Base-by-base conservation (phyloP, 1,140 invertebrate genomes). In the Drosophila melanica region DNA sequence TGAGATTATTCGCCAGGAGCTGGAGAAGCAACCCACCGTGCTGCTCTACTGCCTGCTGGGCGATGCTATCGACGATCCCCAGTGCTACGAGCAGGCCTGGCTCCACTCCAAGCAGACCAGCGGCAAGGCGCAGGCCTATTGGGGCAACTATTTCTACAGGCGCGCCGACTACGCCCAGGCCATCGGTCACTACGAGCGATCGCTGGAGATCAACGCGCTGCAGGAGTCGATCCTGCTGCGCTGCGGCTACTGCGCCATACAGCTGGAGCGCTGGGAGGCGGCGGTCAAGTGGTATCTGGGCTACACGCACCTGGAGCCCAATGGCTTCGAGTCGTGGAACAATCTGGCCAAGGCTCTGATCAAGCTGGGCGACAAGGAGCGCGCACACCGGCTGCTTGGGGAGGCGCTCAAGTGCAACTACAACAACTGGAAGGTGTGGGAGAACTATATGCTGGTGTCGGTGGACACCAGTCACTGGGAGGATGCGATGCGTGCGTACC, bases 391-490 rank as follows among this genome's bases (percentile, higher is more conserved):
- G 55, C 95, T 96, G 16, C 91, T 98, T 0, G 95, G 96, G 76
- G 98, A 99, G 92, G 96, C 98, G 0, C 91, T 99, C 0, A 97
- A 97, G 92, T 98, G 95, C 93, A 98, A 98, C 92, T 99, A 96
- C 92, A 97, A 98, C 71, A 97, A 97, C 92, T 99, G 98, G 98
- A 96, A 97, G 94, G 94, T 99, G 0, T 99, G 98, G 98, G 98
- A 99, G 90, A 99, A 99, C 93, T 94, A 97, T 18, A 94, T 98
- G 92, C 92, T 96, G 6, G 96, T 98, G 11, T 96, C 95, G 77
- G 94, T 95, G 65, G 96, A 98, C 87, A 95, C 95, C 18, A 94
- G 93, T 0, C 94, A 95, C 79, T 96, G 96, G 90, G 94, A 95
- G 41, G 96, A 97, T 91, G 96, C 96, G 0, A 95, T 99, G 51